These are phyloP conservation scores for Gymnogyps californianus DNA, from an alignment of 2,113 vertebrate species.

Conservation along the genomic window DNA sequence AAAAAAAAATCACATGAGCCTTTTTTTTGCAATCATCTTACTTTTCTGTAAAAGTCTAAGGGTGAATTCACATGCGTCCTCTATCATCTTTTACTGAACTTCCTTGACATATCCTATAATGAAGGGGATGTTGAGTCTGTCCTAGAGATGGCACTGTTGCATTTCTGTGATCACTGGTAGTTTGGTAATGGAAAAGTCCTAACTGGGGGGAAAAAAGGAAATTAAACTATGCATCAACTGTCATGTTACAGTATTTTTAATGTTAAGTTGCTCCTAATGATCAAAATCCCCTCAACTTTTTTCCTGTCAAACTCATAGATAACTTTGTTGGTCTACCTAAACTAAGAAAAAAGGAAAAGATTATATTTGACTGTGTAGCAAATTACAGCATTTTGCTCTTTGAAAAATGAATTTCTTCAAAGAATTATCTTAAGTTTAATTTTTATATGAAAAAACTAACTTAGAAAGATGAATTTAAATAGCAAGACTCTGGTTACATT, in stretches of 20 bases:
- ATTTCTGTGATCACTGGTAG: neutral
- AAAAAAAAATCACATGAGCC: fast-evolving
- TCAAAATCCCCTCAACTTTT: slow-evolving; percentile 15
- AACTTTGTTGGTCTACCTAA: slow-evolving; percentile 53
- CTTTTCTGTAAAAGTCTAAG: neutral
- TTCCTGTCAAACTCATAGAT: slow-evolving; percentile 21
- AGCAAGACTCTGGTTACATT: neutral
- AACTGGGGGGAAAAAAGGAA: neutral
- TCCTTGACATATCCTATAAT: neutral
- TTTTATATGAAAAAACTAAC: neutral
- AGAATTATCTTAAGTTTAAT: neutral
- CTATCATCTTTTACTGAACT: neutral
- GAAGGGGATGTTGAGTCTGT: neutral
- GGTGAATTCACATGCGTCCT: neutral
- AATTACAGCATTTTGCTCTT: slow-evolving; percentile 31
- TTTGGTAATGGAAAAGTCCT: neutral
- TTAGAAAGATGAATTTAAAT: slow-evolving; percentile 14
- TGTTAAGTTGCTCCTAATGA: neutral
- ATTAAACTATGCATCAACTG: neutral
- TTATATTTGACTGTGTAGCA: slow-evolving; percentile 31
- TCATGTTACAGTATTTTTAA: neutral
- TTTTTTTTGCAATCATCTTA: neutral
- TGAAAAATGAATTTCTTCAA: slow-evolving; percentile 29
- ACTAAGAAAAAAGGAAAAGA: slow-evolving; percentile 13
- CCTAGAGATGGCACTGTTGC: slow-evolving; percentile 76